Base-by-base conservation (phyloP, 2,113 vertebrate species). In the Lophius piscatorius region DNA sequence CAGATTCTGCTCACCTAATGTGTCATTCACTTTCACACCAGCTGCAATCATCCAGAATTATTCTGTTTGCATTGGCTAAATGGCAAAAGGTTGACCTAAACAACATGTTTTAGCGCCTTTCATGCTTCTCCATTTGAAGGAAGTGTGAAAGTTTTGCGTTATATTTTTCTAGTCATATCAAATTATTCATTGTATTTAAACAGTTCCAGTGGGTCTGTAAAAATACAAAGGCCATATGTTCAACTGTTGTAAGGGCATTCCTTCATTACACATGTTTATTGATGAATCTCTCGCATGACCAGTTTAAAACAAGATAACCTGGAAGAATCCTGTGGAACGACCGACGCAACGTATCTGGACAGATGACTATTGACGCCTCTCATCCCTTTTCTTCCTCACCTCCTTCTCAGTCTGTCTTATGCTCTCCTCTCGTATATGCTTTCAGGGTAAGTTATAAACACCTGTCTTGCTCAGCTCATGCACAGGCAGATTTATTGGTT, bases 1-100 rank as follows among this genome's bases (percentile, higher is more conserved):
- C 80, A 66, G 81, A 83, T 83, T 78, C 62, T 68, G 71, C 64
- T 62, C 59, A 50, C 54, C 26, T 58, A 41, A 64, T 46, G 56
- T 70, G 67, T 50, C 46, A 38, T 78, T 76, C 64, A 71, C 44
- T 71, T 64, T 76, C 65, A 76, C 74, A 82, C 63, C 68, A 50
- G 68, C 84, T 72, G 67, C 75, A 65, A 80, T 61, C 68, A 75
- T 52, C 47, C 21, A 64, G 56, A 76, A 52, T 66, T 45, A 64
- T 63, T 75, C 28, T 85, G 63, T 82, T 85, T 84, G 70, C 67
- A 64, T 67, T 82, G 74, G 74, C 72, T 45, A 34, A 49, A 70
- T 58, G 64, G 54, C 70, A 67, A 39, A 26, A 20, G 17, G 50
- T 33, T 69, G 50, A 65, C 63, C 48, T 48, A 21, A 78, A 45